Base-by-base conservation (phyloP, 2,797 vertebrate genomes). In the Echiichthys vipera region DNA sequence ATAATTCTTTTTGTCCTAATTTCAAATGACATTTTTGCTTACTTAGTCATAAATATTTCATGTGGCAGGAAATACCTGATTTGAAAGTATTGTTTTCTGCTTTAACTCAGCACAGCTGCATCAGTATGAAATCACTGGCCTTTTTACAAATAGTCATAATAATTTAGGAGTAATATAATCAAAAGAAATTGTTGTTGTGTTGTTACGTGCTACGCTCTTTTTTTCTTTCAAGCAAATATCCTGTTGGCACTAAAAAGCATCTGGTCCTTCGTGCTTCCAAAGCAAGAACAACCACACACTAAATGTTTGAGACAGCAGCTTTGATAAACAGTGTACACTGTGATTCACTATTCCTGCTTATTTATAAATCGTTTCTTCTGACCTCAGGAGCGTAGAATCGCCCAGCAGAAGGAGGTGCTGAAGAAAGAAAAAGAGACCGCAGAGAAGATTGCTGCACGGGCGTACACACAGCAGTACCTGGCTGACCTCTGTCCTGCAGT, bases 381-480 rank as follows among this genome's bases (percentile, higher is more conserved):
- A 58, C 50, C 4, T 61, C 89, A 99, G 97, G 93, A 94, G 10
- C 93, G 92, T 5, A 95, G 98, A 34, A 94, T 94, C 77, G 79
- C 67, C 0, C 94, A 97, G 85, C 95, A 98, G 80, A 88, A 86
- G 76, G 88, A 94, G 65, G 84, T 88, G 20, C 65, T 96, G 13
- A 72, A 85, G 76, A 94, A 93, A 67, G 94, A 96, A 61, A 93
- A 71, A 5, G 96, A 97, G 84, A 93, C 93, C 0, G 84, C 92
- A 3, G 95, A 97, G 74, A 99, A 98, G 90, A 93, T 99, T 5
- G 96, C 97, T 0, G 96, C 97, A 4, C 93, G 88, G 2, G 94
- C 93, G 0, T 98, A 96, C 1, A 92, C 96, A 0, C 91, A 95
- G 84, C 93, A 83, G 49, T 97, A 96, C 87, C 74, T 99, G 91